phyloP scores from a whole-genome alignment of 2,888 invertebrate species.

The Yponomeuta malinellus region DNA sequence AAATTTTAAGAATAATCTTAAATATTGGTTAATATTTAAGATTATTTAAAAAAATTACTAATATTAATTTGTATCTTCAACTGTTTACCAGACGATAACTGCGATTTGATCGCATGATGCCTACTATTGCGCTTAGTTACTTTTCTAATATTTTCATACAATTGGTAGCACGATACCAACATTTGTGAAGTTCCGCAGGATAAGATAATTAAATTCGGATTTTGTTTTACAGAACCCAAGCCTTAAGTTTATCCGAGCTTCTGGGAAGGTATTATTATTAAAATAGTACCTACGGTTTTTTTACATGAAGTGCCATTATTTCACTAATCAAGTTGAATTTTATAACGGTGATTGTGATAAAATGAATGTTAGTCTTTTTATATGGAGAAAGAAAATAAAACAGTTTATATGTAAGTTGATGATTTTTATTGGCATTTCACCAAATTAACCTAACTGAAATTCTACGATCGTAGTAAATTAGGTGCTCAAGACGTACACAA shows the following conservation, averaged over 20 bases:
- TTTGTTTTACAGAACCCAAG: neutral
- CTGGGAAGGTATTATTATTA: neutral
- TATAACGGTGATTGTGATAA: no score
- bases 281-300: neutral
- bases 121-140: no score
- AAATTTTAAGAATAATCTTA: no score
- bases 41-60: no score
- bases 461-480: neutral
- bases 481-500: neutral
- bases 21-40: no score
- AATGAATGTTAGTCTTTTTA: neutral
- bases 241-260: neutral
- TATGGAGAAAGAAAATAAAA: constrained; percentile 17
- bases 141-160: no score
- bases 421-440: constrained; percentile 15
- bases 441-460: neutral
- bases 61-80: no score
- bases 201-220: neutral
- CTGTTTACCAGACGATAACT: no score
- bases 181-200: no score
- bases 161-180: no score
- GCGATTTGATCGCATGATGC: no score
- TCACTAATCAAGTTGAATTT: neutral
- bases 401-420: neutral
- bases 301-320: neutral